These are phyloP conservation scores for Sinocyclocheilus maitianheensis DNA, from an alignment of 2,113 vertebrate genomes.

Conservation along the genomic window DNA sequence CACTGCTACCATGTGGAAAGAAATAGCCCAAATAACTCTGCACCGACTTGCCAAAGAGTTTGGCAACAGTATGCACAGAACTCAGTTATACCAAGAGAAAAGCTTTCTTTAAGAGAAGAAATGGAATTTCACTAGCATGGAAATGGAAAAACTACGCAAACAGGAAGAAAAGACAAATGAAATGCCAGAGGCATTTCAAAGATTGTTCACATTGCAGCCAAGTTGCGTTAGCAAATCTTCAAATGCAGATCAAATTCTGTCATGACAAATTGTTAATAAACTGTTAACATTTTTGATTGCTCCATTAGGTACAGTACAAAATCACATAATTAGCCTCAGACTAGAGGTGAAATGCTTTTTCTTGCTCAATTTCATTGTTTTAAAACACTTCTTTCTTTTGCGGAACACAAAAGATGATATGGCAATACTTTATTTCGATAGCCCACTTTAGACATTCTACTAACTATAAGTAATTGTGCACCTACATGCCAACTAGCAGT, in stretches of 20 bases:
- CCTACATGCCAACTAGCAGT: background rate
- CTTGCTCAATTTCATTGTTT: background rate
- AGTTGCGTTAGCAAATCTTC: background rate
- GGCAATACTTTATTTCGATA: background rate
- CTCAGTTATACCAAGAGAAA: background rate
- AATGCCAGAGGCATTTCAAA: background rate
- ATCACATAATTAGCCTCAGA: background rate
- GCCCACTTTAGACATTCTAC: too few relatives aligned
- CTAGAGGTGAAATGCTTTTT: background rate
- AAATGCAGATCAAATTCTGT: background rate
- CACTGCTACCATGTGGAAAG: background rate
- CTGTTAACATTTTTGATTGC: background rate
- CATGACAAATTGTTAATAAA: background rate
- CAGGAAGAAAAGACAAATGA: background rate
- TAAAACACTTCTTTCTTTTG: too few relatives aligned
- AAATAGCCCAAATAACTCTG: constrained; percentile 12
- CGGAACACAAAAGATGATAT: background rate
- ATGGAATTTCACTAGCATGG: background rate
- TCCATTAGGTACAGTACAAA: background rate
- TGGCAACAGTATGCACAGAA: background rate
- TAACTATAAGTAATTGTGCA: background rate
- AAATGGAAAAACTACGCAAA: background rate
- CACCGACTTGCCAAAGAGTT: background rate
- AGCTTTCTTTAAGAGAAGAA: background rate
- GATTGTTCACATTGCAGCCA: background rate